Percentiles rank a stretch among this genome's conserved stretches.
Evolutionary conservation across 2,113 vertebrate genomes (phyloP).

Genomic region (Engystomops pustulosus): DNA sequence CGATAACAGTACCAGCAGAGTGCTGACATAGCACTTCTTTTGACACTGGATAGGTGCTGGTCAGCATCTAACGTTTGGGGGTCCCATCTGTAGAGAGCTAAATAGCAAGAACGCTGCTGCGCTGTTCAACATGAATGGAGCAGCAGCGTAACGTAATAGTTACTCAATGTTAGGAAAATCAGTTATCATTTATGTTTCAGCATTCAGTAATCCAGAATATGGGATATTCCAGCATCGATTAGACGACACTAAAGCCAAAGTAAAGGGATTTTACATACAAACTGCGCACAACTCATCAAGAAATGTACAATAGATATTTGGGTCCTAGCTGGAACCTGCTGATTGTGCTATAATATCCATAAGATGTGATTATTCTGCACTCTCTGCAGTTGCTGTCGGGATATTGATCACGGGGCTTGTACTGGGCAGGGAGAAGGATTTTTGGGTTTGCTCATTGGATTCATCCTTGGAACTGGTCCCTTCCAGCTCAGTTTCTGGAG

Average conservation of each 20-base stretch:
- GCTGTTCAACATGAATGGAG: too few species aligned
- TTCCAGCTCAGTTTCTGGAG: not conserved
- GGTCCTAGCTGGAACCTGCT: not conserved
- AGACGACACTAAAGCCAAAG: not conserved
- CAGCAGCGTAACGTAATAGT: too few species aligned
- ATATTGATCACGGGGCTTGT: constrained; percentile 52
- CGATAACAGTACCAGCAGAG: too few species aligned
- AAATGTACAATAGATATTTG: too few species aligned
- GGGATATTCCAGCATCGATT: not conserved
- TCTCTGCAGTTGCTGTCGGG: constrained; percentile 54
- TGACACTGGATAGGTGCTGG: too few species aligned
- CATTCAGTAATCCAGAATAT: too few species aligned
- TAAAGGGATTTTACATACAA: not conserved
- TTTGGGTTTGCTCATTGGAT: not conserved
- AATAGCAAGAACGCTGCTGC: too few species aligned
- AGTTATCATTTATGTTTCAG: too few species aligned
- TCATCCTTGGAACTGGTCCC: not conserved
- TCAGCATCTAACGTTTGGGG: too few species aligned
- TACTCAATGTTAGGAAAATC: too few species aligned
- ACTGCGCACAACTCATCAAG: not conserved
- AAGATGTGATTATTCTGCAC: not conserved
- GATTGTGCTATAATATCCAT: not conserved
- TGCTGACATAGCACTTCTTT: too few species aligned
- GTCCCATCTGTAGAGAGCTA: too few species aligned
- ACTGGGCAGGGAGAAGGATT: not conserved